Evolutionary conservation across 2,797 vertebrate species (phyloP).

Genomic region (Sus cebifrons): DNA sequence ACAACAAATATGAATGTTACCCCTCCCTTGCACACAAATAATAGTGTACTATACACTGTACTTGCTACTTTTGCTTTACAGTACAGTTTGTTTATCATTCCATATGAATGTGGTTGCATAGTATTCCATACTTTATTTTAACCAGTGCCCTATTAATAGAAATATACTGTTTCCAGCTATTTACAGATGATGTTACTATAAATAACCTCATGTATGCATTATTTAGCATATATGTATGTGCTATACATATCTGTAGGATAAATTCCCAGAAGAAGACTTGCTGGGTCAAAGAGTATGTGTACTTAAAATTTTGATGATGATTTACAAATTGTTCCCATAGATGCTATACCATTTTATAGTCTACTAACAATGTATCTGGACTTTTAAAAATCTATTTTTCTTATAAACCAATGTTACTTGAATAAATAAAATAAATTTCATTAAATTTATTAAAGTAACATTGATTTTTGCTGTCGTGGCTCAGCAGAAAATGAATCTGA

Average conservation of each 20-base stretch:
- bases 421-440: background rate
- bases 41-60: background rate
- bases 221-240: background rate
- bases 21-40: background rate
- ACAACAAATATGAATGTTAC: background rate
- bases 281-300: background rate
- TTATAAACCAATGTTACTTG: background rate
- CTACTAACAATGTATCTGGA: background rate
- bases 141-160: background rate
- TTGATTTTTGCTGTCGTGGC: no score
- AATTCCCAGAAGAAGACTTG: conserved; percentile 45
- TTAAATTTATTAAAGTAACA: no score
- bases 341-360: background rate
- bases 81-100: background rate
- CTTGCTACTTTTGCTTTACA: conserved; percentile 7
- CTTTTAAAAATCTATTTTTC: background rate
- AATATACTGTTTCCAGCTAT: conserved; percentile 33
- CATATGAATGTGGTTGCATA: background rate
- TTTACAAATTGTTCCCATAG: conserved; percentile 46
- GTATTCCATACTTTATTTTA: conserved; percentile 52
- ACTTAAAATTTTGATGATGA: conserved; percentile 56
- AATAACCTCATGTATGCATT: background rate
- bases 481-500: no score
- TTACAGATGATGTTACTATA: background rate
- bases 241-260: background rate